These are phyloP conservation scores for Brachionus rubens DNA, from an alignment of 1,140 invertebrate genomes.

Conservation along the genomic window DNA sequence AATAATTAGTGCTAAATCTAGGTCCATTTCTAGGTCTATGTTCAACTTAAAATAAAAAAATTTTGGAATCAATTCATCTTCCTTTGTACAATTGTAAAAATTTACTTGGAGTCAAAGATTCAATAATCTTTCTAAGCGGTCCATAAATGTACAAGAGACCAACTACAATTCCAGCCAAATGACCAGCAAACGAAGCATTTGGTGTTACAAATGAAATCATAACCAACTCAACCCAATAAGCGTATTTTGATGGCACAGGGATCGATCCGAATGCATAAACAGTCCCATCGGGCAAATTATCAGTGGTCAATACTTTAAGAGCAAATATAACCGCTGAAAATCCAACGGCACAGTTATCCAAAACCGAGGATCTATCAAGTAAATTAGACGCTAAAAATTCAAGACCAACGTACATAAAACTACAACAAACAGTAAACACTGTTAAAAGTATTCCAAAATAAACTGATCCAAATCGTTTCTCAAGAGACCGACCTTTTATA, in stretches of 20 bases:
- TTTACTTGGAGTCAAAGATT: slow-evolving; percentile 49
- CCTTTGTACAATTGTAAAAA: no score
- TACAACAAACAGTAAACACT: slow-evolving; percentile 64
- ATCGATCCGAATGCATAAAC: slow-evolving; percentile 60
- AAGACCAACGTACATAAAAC: slow-evolving; percentile 63
- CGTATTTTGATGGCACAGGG: slow-evolving; percentile 65
- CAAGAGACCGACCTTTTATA: slow-evolving; percentile 65
- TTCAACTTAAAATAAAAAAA: no score
- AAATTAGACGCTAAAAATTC: slow-evolving; percentile 52
- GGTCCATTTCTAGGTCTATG: no score
- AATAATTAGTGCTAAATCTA: no score
- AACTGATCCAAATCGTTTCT: slow-evolving; percentile 63
- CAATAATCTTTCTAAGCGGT: slow-evolving; percentile 64
- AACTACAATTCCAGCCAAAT: slow-evolving; percentile 70
- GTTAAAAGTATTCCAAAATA: slow-evolving; percentile 66
- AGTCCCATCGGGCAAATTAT: slow-evolving; percentile 59
- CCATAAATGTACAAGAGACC: slow-evolving; percentile 68
- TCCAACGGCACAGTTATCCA: slow-evolving; percentile 66
- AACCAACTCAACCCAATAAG: slow-evolving; percentile 69
- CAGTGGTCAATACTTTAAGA: slow-evolving; percentile 67
- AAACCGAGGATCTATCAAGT: slow-evolving; percentile 46
- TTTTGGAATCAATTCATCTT: no score
- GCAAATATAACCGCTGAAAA: slow-evolving; percentile 70
- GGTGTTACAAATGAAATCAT: slow-evolving; percentile 67
- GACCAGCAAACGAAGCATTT: slow-evolving; percentile 61